Conservation (phyloP, 2,888 invertebrate genomes). For the Beris chalybata region DNA sequence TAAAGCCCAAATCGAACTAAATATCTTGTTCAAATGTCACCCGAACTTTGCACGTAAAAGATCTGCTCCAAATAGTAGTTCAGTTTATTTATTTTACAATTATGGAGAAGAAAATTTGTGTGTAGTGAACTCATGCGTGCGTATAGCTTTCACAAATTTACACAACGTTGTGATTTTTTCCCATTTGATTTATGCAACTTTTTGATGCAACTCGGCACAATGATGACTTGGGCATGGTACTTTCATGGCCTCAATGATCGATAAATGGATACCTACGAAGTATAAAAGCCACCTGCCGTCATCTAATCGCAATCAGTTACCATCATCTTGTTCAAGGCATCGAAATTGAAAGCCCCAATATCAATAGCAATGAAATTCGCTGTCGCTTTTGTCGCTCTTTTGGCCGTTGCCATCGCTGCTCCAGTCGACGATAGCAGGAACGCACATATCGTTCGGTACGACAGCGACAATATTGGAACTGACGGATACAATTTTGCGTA, state of each 20-base stretch:
- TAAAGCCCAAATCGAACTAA: no score
- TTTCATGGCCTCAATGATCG: not conserved
- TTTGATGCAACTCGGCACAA: constrained; percentile 1
- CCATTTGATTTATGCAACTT: constrained; percentile 4
- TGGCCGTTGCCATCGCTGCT: constrained; percentile 51
- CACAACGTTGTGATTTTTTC: no score
- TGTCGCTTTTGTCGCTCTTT: constrained; percentile 56
- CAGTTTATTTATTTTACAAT: no score
- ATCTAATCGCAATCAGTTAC: constrained; percentile 8
- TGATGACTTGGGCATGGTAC: constrained; percentile 4
- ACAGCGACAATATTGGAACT: constrained; percentile 59
- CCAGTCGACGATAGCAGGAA: constrained; percentile 57
- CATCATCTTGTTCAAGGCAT: not conserved
- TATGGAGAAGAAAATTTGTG: no score
- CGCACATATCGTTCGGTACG: constrained; percentile 61
- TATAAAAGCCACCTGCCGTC: not conserved
- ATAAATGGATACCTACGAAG: not conserved
- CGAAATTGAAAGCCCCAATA: not conserved
- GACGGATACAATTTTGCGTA: constrained; percentile 67
- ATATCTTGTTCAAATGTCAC: not conserved
- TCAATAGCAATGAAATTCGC: constrained; percentile 47
- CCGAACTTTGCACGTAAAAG: not conserved
- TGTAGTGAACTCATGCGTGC: no score
- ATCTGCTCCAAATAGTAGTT: not conserved
- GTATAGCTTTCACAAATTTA: no score